Evolutionary conservation across 2,888 invertebrate genomes (phyloP), one percentile per base, ranked within the genome.

Genomic region (Parascotia fuliginaria): DNA sequence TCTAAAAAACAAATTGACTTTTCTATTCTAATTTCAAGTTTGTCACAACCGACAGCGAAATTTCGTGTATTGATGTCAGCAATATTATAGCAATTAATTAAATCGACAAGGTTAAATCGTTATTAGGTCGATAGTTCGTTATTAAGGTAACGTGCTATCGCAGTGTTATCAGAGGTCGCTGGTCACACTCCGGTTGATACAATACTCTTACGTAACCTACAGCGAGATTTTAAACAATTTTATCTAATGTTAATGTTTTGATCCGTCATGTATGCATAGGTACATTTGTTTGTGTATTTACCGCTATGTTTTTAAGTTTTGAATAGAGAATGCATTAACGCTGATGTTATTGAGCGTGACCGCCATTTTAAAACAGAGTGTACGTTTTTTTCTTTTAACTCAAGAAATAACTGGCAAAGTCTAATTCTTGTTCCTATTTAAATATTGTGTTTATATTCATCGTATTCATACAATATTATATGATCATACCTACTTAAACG

Each of bases 91-190:
- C 45, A 53, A 50, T 61, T 50, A 65, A 69, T 61, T 55, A 54
- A 51, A 44, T 4, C 7, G 24, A 48, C 61, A 61, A 59, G 66
- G 59, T 49, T 43, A 45, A 49, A 50, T 64, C 55, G 55, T 49
- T n/a, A n/a, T n/a, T 58, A 65, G 65, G 63, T 62, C 64, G 44
- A n/a, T n/a, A n/a, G n/a, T n/a, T n/a, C n/a, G 41, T 7, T 24
- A 24, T 9, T 45, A 54, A 60, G 48, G 73, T 66, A 69, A 24
- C 34, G 43, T 53, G 52, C 51, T 66, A 69, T 70, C 70, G 60
- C 53, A 58, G 48, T 37, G 52, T 64, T 72, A 70, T 70, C 73
- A 53, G 43, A 59, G 67, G 73, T 72, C 70, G 50, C 51, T 56
- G 65, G 73, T 72, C 70, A 49, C 51, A 58, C 47, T 49, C 44